phyloP scores from a whole-genome alignment of 2,113 vertebrate species.

The Lathamus discolor region DNA sequence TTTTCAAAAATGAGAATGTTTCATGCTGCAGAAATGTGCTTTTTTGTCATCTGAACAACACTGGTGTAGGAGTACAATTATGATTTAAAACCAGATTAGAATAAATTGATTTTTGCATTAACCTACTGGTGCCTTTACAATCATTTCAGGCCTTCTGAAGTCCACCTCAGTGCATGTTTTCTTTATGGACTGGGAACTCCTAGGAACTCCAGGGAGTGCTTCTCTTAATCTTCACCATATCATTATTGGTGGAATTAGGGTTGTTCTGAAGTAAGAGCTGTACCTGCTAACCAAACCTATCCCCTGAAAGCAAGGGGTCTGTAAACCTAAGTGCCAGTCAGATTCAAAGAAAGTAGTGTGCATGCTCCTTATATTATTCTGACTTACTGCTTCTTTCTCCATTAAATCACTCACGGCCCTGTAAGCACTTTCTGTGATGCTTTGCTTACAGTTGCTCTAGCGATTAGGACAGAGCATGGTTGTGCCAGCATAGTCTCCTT shows the following conservation, averaged over 20 bases:
- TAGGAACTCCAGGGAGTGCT: not conserved
- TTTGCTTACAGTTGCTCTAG: not conserved
- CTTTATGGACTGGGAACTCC: not conserved
- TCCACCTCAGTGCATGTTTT: not conserved
- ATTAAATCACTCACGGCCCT: not conserved
- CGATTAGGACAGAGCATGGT: rapidly evolving
- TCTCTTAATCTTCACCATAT: not conserved
- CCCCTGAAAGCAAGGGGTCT: not conserved
- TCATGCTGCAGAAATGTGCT: not conserved
- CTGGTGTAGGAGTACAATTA: not conserved
- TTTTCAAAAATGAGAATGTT: not conserved
- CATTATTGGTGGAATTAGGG: not conserved
- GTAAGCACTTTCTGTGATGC: not conserved
- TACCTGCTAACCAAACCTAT: not conserved
- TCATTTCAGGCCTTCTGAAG: not conserved
- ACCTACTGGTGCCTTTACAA: not conserved
- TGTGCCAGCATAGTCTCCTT: not conserved
- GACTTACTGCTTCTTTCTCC: not conserved
- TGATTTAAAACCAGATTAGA: not conserved
- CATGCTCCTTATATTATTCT: not conserved
- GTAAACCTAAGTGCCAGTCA: not conserved
- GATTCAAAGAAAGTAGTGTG: not conserved
- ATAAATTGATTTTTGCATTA: not conserved
- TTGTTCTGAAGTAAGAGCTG: not conserved
- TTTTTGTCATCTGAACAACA: not conserved